These are phyloP conservation scores for Macaca mulatta DNA, from an alignment of 2,113 vertebrate genomes.

Conservation along the genomic window DNA sequence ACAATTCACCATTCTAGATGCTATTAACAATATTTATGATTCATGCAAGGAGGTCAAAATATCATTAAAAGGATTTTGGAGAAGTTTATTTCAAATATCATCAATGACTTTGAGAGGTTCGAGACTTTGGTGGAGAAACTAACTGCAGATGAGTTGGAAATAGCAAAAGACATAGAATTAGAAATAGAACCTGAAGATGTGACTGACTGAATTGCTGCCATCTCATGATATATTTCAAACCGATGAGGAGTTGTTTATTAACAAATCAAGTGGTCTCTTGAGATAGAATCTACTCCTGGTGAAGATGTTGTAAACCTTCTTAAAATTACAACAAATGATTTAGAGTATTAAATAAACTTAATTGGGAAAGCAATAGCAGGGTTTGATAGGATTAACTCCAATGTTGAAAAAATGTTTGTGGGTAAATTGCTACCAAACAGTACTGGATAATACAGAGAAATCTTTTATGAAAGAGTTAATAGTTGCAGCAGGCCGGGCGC, in stretches of 20 bases:
- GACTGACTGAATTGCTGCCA: not conserved
- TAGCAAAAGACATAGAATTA: not conserved
- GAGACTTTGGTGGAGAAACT: not conserved
- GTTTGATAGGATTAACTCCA: not conserved
- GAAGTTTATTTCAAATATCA: not conserved
- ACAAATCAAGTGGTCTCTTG: not conserved
- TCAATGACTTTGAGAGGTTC: not conserved
- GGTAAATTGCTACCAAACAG: not conserved
- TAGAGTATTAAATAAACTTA: not conserved
- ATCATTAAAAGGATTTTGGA: not conserved
- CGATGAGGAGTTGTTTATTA: not conserved
- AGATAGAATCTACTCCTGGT: not conserved
- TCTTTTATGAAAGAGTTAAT: not conserved
- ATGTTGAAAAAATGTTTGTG: not conserved
- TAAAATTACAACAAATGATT: not conserved
- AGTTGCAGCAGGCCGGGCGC: not conserved
- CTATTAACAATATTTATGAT: not conserved
- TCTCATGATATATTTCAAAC: not conserved
- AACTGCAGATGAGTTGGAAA: not conserved
- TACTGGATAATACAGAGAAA: not conserved
- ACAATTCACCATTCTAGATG: not conserved
- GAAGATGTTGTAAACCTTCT: not conserved
- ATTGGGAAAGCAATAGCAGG: not conserved
- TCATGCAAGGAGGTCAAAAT: not conserved
- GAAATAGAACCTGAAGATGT: not conserved